Evolutionary conservation across 2,888 invertebrate genomes (phyloP).

Genomic region (Zaprionus obscuricornis): DNA sequence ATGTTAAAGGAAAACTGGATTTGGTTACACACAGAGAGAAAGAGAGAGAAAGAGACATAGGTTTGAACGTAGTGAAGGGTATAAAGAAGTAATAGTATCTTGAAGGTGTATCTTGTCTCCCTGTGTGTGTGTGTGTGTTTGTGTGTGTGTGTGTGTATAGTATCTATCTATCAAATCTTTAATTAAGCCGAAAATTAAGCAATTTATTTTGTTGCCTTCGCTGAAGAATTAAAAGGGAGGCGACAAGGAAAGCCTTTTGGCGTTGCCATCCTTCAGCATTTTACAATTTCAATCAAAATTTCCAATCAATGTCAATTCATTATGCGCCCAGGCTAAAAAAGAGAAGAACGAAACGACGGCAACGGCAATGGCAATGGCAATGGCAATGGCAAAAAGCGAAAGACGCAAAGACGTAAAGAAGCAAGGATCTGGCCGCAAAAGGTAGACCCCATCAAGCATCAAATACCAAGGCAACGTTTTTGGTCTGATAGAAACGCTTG

Average conservation of each 20-base stretch:
- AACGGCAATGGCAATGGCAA: background rate
- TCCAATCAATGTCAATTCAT: slow-evolving; percentile 83
- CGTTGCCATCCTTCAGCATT: slow-evolving; percentile 47
- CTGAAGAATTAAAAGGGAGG: background rate
- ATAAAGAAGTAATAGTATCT: background rate
- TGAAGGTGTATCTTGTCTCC: background rate
- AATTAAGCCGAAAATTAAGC: slow-evolving; percentile 79
- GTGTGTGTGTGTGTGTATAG: too few relatives aligned
- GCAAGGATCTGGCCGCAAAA: slow-evolving; percentile 38
- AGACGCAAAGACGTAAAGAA: slow-evolving; percentile 3
- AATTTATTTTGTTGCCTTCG: slow-evolving; percentile 69
- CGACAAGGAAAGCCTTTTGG: background rate
- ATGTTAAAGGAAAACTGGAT: slow-evolving; percentile 37
- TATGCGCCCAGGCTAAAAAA: slow-evolving; percentile 50
- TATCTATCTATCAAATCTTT: slow-evolving; percentile 63
- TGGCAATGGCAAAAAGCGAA: background rate
- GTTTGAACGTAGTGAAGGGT: background rate
- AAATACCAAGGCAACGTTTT: slow-evolving; percentile 48
- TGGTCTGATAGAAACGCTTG: slow-evolving; percentile 27
- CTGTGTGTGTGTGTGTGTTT: too few relatives aligned
- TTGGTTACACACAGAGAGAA: background rate
- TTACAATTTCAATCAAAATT: slow-evolving; percentile 82
- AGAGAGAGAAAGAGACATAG: too few relatives aligned
- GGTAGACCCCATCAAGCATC: slow-evolving; percentile 23
- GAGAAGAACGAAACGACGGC: background rate